Conservation (phyloP, 2,888 invertebrate species). For the Macrophya alboannulata region DNA sequence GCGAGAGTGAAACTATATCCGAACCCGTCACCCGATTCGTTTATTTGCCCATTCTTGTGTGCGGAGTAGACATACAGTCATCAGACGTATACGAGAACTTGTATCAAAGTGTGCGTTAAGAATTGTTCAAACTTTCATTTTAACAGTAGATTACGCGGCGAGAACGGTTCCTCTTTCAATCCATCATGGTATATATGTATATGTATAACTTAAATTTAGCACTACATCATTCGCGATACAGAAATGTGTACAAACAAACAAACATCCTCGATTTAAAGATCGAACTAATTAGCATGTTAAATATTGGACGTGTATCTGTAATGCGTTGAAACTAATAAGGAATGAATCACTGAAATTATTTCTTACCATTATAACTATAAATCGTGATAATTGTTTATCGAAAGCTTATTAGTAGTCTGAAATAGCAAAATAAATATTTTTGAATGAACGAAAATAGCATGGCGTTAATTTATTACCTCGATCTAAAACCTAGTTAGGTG, state of each 20-base stretch:
- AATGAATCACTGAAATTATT: neutral
- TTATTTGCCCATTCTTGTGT: conserved; percentile 2
- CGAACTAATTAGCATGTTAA: neutral
- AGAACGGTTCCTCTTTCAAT: neutral
- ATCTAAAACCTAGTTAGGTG: neutral
- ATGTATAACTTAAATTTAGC: neutral
- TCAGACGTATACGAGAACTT: neutral
- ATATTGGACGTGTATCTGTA: neutral
- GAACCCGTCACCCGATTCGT: neutral
- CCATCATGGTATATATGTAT: neutral
- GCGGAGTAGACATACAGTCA: neutral
- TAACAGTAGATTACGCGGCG: neutral
- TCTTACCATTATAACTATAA: neutral
- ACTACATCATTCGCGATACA: neutral
- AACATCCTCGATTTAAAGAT: neutral
- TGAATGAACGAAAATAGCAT: neutral
- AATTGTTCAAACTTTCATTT: conserved; percentile 2
- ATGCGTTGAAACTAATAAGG: neutral
- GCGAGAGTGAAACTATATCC: neutral
- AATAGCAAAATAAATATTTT: neutral
- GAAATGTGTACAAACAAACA: neutral
- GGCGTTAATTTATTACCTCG: neutral
- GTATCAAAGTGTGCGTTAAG: neutral
- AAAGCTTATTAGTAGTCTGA: neutral
- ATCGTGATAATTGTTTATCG: neutral